Base-by-base conservation (phyloP, 2,797 vertebrate genomes). In the Gallinago nigripennis region DNA sequence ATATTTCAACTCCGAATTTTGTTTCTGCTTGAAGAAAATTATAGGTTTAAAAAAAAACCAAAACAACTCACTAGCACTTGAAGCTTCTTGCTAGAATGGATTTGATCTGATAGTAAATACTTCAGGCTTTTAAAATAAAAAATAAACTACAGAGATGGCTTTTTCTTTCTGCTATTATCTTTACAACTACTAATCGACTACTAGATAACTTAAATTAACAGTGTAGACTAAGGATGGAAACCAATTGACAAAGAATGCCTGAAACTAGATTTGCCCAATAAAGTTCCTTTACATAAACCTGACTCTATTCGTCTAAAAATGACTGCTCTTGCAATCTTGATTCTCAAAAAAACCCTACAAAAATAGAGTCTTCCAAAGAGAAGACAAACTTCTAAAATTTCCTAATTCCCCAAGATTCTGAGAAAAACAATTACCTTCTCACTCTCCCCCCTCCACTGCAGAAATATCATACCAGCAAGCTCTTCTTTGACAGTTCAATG, bases 351-450 rank as follows among this genome's bases (percentile, higher is more conserved):
- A 89, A 82, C 11, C 20, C 15, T 28, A 76, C 28, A 70, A 58
- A 89, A 85, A 12, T 9, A 63, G 78, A 92, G 51, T 14, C 8
- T 77, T 69, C 18, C 37, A 65, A 86, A 78, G 23, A 63, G 21
- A 94, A 53, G 45, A 50, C 50, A 79, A 73, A 88, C 25, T 73
- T 86, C 13, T 76, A 69, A 70, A 58, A 70, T 71, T 41, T 82
- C 72, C 21, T 70, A 41, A 17, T 46, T 90, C 11, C 7, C 11
- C 8, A 19, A 21, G 50, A 63, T 21, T 53, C 6, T 1, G 4
- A 54, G 31, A 81, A 83, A 41, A 94, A 68, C 21, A 69, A 27
- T 63, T 45, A 43, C 7, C 24, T 84, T 92, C 50, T 66, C 33
- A 37, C 19, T 7, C 25, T 88, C 6, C 39, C 9, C 19, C 10